phyloP scores from a whole-genome alignment of 2,888 invertebrate species.

The Pardosa pseudoannulata region DNA sequence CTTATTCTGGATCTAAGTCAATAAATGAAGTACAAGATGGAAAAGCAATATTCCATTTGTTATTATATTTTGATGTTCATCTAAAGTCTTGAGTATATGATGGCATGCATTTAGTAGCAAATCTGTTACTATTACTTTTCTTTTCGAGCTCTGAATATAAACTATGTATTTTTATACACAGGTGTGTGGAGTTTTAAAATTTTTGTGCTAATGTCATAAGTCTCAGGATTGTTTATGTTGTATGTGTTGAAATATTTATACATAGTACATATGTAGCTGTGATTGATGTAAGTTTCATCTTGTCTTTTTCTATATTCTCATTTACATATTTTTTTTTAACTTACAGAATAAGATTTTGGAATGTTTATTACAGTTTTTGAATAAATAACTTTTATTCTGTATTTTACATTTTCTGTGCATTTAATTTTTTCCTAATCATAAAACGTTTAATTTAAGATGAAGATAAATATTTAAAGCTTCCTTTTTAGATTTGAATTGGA shows the following conservation, averaged over 20 bases:
- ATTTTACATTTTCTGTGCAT: no score
- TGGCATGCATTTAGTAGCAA: background rate
- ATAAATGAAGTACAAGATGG: background rate
- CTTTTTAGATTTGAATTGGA: no score
- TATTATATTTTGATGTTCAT: background rate
- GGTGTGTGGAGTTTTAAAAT: background rate
- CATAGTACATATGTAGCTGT: background rate
- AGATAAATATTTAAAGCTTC: no score
- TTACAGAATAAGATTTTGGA: no score
- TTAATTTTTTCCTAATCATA: no score
- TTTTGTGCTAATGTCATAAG: constrained; percentile 1
- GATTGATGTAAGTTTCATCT: no score
- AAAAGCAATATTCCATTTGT: background rate
- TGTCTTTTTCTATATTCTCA: no score
- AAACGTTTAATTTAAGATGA: no score
- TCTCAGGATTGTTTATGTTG: constrained; percentile 12
- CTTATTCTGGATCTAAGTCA: background rate
- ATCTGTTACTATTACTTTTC: background rate
- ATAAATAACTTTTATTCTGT: no score
- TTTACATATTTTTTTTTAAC: no score
- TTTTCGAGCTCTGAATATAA: background rate
- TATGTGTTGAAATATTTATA: background rate
- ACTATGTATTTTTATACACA: constrained; percentile 1
- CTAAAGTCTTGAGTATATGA: background rate
- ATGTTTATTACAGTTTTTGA: no score